These are phyloP conservation scores for Dysdera silvatica DNA, from an alignment of 1,140 invertebrate genomes.

Conservation along the genomic window DNA sequence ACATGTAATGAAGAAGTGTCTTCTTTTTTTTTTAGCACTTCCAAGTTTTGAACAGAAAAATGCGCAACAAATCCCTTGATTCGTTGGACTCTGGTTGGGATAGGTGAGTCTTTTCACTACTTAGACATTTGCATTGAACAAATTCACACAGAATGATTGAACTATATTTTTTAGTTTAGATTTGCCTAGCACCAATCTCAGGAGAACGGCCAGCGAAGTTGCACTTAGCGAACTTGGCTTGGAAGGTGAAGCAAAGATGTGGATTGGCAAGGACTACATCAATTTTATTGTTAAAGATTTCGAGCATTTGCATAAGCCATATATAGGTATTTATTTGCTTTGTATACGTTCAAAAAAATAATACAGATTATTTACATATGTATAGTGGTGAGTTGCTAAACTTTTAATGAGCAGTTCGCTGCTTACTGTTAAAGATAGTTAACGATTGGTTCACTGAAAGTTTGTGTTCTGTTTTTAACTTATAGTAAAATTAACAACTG, in stretches of 20 bases:
- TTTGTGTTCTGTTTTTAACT: no score
- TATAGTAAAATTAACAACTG: no score
- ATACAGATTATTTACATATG: neutral
- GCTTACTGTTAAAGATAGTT: no score
- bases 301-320: constrained; percentile 78
- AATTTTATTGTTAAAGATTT: constrained; percentile 99
- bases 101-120: constrained; percentile 1
- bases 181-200: constrained; percentile 18
- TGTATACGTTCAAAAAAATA: neutral
- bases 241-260: constrained; percentile 60
- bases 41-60: constrained; percentile 25
- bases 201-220: constrained; percentile 21
- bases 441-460: no score
- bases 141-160: neutral
- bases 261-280: constrained; percentile 95
- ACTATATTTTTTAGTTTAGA: constrained; percentile 10
- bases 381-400: no score
- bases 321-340: constrained; percentile 54
- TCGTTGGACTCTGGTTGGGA: constrained; percentile 10
- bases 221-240: constrained; percentile 28
- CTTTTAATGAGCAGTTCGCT: no score
- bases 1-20: neutral
- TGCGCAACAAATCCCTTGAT: constrained; percentile 25
- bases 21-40: constrained; percentile 12
- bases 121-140: neutral